Base-by-base conservation (phyloP, 2,797 vertebrate species). In the Platyrinchus mystaceus region DNA sequence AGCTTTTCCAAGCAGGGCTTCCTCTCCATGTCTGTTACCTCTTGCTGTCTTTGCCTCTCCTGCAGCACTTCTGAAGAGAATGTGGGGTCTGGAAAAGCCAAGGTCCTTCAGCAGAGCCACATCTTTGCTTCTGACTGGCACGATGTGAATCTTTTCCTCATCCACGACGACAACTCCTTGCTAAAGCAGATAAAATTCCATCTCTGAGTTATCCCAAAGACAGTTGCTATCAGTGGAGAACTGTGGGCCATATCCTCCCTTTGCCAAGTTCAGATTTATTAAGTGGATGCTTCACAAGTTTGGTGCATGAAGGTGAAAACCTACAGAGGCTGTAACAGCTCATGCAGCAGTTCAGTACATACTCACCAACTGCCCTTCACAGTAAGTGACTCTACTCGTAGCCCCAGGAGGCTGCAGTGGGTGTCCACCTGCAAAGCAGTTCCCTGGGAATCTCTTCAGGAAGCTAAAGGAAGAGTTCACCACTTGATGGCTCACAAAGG, bases 281-380 rank as follows among this genome's bases (percentile, higher is more conserved):
- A 53, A 81, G 55, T 3, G 18, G 36, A 20, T 30, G 49, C 46
- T 4, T 88, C 79, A 28, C n/a, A 16, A 0, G 1, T 46, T 63
- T 34, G 28, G 50, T 2, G 37, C 70, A 64, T 6, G 5, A 47
- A 59, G 84, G 34, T 79, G 53, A 75, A 77, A 50, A 58, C 9
- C 36, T 27, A 28, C 24, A 58, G 64, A 27, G 36, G 59, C 34
- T 77, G 10, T 8, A 63, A 76, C 26, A 0, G 9, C 41, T 28
- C 28, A 19, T 24, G 56, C 5, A 79, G 50, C 55, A 78, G 37
- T 17, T 58, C 44, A 64, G 63, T 14, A 37, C 52, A 19, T 74
- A 96, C 97, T 97, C 90, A 98, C 97, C 96, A 97, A 67, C 56
- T 90, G 93, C 50, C 97, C 97, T 13, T 81, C 91, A 66, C 97